A percentile compares a stretch with the other conserved stretches of the same genome.
These are phyloP conservation scores for Podilymbus podiceps DNA, from an alignment of 2,113 vertebrate genomes.

Conservation along the genomic window DNA sequence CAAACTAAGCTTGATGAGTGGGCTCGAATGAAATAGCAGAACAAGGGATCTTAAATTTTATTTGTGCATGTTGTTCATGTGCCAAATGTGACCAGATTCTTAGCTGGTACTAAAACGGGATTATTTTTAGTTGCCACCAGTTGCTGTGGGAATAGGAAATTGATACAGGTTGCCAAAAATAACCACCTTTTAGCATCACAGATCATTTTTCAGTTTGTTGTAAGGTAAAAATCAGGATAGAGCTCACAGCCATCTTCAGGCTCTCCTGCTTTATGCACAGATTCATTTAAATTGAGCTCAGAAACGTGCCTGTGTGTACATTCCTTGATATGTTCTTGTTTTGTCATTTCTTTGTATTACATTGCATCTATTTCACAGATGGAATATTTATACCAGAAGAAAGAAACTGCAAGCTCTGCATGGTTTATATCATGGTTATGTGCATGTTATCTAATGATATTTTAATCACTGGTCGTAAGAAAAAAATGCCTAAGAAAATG, in stretches of 20 bases:
- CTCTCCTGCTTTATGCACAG: neutral
- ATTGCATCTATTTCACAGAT: neutral
- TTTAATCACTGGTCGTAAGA: neutral
- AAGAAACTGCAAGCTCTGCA: neutral
- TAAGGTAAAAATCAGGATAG: conserved; percentile 35
- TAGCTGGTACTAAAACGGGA: conserved; percentile 32
- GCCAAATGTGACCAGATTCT: conserved; percentile 61
- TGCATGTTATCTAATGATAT: neutral
- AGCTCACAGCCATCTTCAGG: neutral
- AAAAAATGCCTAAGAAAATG: neutral
- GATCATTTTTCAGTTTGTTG: conserved; percentile 13
- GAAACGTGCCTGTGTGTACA: neutral
- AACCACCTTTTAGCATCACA: conserved; percentile 43
- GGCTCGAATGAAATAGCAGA: conserved; percentile 60
- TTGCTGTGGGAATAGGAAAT: conserved; percentile 74
- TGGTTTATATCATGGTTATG: neutral
- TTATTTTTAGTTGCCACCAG: conserved; percentile 79
- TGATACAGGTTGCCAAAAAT: conserved; percentile 68
- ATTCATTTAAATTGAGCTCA: conserved; percentile 6
- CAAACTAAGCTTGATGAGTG: conserved; percentile 72
- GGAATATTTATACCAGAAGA: conserved; percentile 8
- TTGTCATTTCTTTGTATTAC: conserved; percentile 20
- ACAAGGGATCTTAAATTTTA: conserved; percentile 39
- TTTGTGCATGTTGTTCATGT: neutral
- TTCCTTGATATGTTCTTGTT: neutral